Evolutionary conservation across 2,888 invertebrate species (phyloP), one percentile per base, ranked within the genome.

Genomic region (Xestia xanthographa): DNA sequence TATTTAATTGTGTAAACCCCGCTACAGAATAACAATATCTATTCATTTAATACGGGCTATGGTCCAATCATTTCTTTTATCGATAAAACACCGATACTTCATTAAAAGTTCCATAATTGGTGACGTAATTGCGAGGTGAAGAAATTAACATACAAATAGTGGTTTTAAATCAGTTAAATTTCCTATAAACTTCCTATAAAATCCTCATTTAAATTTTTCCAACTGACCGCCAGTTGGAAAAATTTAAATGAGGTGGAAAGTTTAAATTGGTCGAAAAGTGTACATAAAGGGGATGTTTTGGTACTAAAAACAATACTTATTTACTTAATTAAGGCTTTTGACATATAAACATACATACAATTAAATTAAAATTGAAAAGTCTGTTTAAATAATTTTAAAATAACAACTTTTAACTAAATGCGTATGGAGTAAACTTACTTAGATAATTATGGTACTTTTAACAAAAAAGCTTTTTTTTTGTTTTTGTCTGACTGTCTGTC

Each of bases 71-170:
- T 66, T 70, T 72, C 53, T 72, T 74, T 67, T 53, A 75, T 75
- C 72, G 75, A 79, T 74, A 75, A 86, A 86, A 72, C 45, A 65
- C 53, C 62, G 45, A 75, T 63, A 68, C 67, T 73, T 84, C 72
- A 84, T 76, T 75, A 83, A 75, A 12, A 66, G n/a, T 34, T 41
- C n/a, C 48, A 29, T 84, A 85, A 84, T 71, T 77, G 60, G 53
- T 66, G 70, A 66, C 41, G 53, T 71, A 66, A 85, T 72, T 85
- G 68, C 20, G 65, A 60, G 70, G 73, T 71, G 56, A 70, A 72
- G 41, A 80, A 75, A 81, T 84, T 80, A 80, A 84, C 74, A 84
- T 80, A 41, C 56, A 69, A 66, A 70, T 75, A 72, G 63, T 67
- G 41, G 53, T 69, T 79, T 82, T 79, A 63, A 83, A 65, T 60